Evolutionary conservation across 1,140 invertebrate genomes (phyloP), one percentile per base, ranked within the genome.

Genomic region (Prorops nasuta): DNA sequence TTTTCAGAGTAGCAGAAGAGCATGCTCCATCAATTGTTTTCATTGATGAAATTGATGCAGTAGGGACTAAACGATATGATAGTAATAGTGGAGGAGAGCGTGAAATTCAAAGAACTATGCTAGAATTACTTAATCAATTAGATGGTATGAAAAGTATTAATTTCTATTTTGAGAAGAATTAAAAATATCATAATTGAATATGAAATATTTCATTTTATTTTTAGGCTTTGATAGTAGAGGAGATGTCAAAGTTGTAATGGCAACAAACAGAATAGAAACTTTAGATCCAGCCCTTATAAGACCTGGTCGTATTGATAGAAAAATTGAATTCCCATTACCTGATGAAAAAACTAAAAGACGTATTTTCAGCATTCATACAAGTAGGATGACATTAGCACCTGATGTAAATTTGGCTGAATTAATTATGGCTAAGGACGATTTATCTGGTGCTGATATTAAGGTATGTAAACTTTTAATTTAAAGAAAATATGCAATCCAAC

Each of bases 41-140:
- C 72, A 99, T 99, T 71, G 98, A 99, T 83, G 98, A 99, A 86
- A 99, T 99, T 66, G 98, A 99, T 84, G 98, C 98, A 51, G 94
- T 99, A 24, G 98, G 98, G 41, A 99, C 98, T 16, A 99, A 99
- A 81, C 84, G 95, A 67, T 99, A 99, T 71, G 98, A 99, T 67
- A 98, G 96, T 1, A 99, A 99, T 76, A 99, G 96, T 58, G 98
- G 98, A 35, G 98, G 98, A 54, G 98, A 99, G 76, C 84, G 98
- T 54, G 98, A 99, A 85, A 99, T 99, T 78, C 98, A 99, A 74
- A 84, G 98, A 71, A 99, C 98, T 52, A 99, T 99, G 98, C 88
- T 99, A 77, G 98, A 99, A 75, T 79, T 99, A 15, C 83, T 99
- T 1, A 99, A 99, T 81, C 98, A 99, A 79, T 79, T 99, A 17